A percentile compares a stretch with the other conserved stretches of the same genome.
Conservation (phyloP, 1,140 invertebrate species). For the Mesaphorura yosii region DNA sequence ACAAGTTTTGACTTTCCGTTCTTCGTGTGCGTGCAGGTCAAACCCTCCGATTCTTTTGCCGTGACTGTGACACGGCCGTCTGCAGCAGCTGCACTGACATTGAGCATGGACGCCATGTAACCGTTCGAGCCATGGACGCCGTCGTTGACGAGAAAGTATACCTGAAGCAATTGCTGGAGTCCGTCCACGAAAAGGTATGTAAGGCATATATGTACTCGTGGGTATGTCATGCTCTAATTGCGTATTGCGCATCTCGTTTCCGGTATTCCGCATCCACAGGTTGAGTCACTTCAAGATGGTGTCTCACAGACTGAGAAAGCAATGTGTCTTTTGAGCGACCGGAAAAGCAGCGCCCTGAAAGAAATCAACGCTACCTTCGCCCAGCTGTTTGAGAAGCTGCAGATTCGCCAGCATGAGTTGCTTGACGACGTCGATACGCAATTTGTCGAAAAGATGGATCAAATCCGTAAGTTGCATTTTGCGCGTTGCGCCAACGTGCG, state of each 20-base stretch:
- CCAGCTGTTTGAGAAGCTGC: slow-evolving; percentile 35
- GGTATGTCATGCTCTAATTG: too few relatives aligned
- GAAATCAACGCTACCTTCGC: slow-evolving; percentile 38
- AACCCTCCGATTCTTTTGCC: slow-evolving; percentile 43
- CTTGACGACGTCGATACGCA: slow-evolving; percentile 39
- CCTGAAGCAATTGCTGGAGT: slow-evolving; percentile 37
- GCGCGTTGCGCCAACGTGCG: too few relatives aligned
- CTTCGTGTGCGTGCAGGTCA: slow-evolving; percentile 34
- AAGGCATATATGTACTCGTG: background rate
- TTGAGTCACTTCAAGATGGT: slow-evolving; percentile 39
- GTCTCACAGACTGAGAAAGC: slow-evolving; percentile 37
- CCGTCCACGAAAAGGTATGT: slow-evolving; percentile 37
- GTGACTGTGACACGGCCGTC: slow-evolving; percentile 45
- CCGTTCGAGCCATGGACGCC: slow-evolving; percentile 40
- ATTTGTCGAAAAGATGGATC: slow-evolving; percentile 38
- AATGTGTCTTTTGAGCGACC: slow-evolving; percentile 33
- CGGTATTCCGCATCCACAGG: slow-evolving; percentile 30
- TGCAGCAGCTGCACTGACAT: slow-evolving; percentile 44
- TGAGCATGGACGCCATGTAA: slow-evolving; percentile 42
- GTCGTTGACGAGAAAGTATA: slow-evolving; percentile 39
- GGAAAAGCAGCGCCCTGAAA: slow-evolving; percentile 35
- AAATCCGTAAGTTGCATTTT: slow-evolving; percentile 33
- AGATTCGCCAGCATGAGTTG: slow-evolving; percentile 37
- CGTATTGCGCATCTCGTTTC: too few relatives aligned
- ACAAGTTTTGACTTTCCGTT: background rate